Evolutionary conservation across 2,888 invertebrate species (phyloP).

Genomic region (Chironomus tentans): DNA sequence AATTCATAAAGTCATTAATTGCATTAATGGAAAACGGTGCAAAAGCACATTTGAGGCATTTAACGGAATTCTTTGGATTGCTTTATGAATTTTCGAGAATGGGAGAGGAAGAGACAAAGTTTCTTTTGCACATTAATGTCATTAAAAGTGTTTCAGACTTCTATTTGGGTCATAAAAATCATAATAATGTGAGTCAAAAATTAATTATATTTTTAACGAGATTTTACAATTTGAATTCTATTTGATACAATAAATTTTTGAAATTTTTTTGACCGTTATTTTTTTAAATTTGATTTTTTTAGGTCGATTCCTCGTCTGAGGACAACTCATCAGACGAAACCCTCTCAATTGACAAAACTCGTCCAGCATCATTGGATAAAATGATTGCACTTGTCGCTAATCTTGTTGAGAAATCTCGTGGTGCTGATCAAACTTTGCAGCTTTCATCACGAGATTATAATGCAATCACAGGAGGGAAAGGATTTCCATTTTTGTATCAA

Average conservation of each 20-base stretch:
- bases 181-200: conserved; percentile 52
- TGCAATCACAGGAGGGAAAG: conserved; percentile 81
- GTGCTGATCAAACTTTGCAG: conserved; percentile 62
- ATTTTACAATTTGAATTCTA: neutral
- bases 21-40: conserved; percentile 81
- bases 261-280: neutral
- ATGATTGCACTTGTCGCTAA: conserved; percentile 88
- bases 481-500: conserved; percentile 87
- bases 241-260: neutral
- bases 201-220: too few species aligned
- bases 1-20: conserved; percentile 81
- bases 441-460: conserved; percentile 69
- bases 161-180: conserved; percentile 74
- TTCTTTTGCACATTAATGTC: conserved; percentile 75
- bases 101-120: conserved; percentile 88
- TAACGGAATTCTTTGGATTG: conserved; percentile 88
- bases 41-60: conserved; percentile 72
- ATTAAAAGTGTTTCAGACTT: conserved; percentile 87
- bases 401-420: conserved; percentile 79
- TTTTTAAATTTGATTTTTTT: conserved; percentile 1
- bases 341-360: conserved; percentile 56
- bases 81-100: conserved; percentile 89
- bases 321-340: conserved; percentile 48
- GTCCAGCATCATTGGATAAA: conserved; percentile 86
- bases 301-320: conserved; percentile 43